Evolutionary conservation across 2,888 invertebrate species (phyloP).

Genomic region (Poecilobothrus nobilitatus): DNA sequence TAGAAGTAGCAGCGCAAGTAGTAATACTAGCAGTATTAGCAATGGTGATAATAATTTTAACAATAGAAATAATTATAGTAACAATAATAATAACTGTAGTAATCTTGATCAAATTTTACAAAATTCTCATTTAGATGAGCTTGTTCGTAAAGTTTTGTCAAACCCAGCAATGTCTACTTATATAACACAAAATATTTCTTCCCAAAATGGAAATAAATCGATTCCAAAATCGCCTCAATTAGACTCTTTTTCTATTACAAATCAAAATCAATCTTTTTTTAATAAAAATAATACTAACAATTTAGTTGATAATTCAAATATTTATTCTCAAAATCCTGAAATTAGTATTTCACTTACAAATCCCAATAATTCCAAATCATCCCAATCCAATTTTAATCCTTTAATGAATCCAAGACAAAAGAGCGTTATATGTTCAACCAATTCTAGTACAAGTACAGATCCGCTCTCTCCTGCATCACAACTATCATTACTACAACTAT

Average conservation of each 20-base stretch:
- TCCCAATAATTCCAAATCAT: background rate
- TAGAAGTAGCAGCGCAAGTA: slow-evolving; percentile 15
- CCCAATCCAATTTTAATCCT: slow-evolving; percentile 10
- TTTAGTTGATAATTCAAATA: background rate
- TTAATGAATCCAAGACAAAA: slow-evolving; percentile 30
- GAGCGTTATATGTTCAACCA: slow-evolving; percentile 42
- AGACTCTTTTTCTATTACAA: background rate
- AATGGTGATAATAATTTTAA: background rate
- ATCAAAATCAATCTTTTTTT: background rate
- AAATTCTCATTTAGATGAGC: slow-evolving; percentile 10
- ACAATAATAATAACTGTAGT: background rate
- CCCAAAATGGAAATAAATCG: slow-evolving; percentile 1
- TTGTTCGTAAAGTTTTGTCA: slow-evolving; percentile 39
- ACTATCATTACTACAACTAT: slow-evolving; percentile 22
- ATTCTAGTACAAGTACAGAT: slow-evolving; percentile 25
- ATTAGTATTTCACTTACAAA: background rate
- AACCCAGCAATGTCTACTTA: slow-evolving; percentile 41
- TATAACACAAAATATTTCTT: slow-evolving; percentile 23
- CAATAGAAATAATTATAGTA: background rate
- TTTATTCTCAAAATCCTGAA: background rate
- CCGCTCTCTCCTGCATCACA: slow-evolving; percentile 18
- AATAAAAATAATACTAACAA: background rate
- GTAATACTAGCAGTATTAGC: background rate
- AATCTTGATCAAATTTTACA: background rate
- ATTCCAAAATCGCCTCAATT: background rate